phyloP scores from a whole-genome alignment of 2,797 vertebrate species.

The Erpetoichthys calabaricus region DNA sequence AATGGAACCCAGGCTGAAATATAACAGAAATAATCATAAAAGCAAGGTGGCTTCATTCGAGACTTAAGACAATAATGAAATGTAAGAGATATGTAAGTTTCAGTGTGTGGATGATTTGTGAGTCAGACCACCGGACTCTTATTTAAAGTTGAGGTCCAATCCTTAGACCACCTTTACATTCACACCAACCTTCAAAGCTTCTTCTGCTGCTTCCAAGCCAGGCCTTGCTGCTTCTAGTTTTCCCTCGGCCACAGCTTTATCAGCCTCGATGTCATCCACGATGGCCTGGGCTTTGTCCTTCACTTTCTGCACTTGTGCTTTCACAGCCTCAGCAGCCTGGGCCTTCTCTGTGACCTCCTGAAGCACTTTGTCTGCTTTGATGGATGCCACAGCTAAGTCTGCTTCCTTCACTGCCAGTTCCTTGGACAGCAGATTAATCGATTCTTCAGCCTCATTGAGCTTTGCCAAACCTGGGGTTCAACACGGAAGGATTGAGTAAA shows the following conservation, averaged over 20 bases:
- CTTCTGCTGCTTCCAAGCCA: constrained; percentile 55
- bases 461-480: constrained; percentile 49
- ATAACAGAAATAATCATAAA: no score
- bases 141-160: no score
- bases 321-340: constrained; percentile 59
- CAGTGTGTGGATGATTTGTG: no score
- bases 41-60: no score
- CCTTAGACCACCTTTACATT: no score
- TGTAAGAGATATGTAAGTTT: no score
- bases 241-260: constrained; percentile 53
- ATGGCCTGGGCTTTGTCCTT: constrained; percentile 71
- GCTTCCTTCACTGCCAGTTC: constrained; percentile 57
- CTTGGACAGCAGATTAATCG: constrained; percentile 54
- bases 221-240: constrained; percentile 66
- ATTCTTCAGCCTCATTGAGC: constrained; percentile 65
- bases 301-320: constrained; percentile 66
- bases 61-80: no score
- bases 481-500: no score
- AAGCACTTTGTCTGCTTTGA: constrained; percentile 53
- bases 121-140: no score
- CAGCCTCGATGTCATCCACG: constrained; percentile 59
- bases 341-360: constrained; percentile 59
- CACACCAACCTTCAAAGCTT: constrained; percentile 51
- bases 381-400: constrained; percentile 54
- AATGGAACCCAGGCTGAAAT: no score